These are phyloP conservation scores for Linhomoeus sp. DNA, from an alignment of 2,888 invertebrate genomes.

Conservation along the genomic window DNA sequence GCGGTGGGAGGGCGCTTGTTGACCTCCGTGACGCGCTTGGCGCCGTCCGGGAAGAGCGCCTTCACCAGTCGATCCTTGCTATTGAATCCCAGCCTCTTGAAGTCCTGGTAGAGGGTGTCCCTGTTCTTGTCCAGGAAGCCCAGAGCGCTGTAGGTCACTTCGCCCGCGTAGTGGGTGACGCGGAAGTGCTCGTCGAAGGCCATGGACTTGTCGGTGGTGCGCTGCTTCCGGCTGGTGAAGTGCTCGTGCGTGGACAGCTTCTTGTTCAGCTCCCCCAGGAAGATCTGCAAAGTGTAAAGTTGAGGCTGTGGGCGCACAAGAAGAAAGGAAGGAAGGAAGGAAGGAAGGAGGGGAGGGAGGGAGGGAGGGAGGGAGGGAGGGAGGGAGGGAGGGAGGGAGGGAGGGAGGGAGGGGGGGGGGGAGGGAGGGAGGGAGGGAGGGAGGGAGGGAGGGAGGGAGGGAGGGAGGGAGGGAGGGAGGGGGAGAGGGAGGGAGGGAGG, in stretches of 20 bases:
- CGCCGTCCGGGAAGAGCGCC: constrained; percentile 91
- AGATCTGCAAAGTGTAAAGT: constrained; percentile 37
- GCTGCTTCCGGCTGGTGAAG: constrained; percentile 53
- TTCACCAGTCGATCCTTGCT: constrained; percentile 55
- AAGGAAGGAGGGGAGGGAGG: no score
- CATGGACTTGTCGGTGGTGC: constrained; percentile 37
- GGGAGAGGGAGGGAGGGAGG: no score
- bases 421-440: no score
- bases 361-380: no score
- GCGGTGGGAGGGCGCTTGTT: constrained; percentile 86
- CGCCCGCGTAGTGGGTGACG: constrained; percentile 78
- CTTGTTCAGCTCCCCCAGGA: constrained; percentile 78
- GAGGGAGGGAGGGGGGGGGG: no score
- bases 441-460: no score
- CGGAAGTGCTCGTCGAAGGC: constrained; percentile 33
- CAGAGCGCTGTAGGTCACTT: constrained; percentile 67
- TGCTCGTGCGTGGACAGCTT: constrained; percentile 65
- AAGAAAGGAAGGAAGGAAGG: no score
- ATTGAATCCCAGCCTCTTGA: constrained; percentile 69
- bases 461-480: no score
- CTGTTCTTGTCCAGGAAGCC: constrained; percentile 95
- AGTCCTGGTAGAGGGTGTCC: constrained; percentile 86
- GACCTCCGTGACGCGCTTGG: constrained; percentile 66
- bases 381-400: no score
- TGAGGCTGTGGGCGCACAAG: background rate